Evolutionary conservation across 2,797 vertebrate genomes (phyloP), one percentile per base, ranked within the genome.

Genomic region (Cossypha caffra): DNA sequence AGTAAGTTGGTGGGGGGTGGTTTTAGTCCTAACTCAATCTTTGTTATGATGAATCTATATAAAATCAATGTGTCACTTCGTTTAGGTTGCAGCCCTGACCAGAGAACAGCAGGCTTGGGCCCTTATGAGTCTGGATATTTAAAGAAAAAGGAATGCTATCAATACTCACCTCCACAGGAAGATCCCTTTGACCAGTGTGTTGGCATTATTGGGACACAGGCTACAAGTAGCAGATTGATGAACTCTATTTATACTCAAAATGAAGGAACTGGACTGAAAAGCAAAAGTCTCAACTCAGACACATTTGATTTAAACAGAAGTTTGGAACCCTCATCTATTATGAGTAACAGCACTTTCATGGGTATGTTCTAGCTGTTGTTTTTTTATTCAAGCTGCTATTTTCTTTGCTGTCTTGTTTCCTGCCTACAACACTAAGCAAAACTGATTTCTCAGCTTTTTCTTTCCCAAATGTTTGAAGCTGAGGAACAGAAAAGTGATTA

Each of bases 321-420:
- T 83, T 97, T 96, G 9, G 98, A 99, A 47, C 92, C 96, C 29
- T 89, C 95, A 9, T 81, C 97, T 5, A 7, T 97, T 52, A 58
- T 59, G 9, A 66, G 47, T 58, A 98, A 78, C 79, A 98, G 95
- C 94, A 98, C 98, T 78, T 99, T 99, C 96, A 98, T 99, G 98
- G 99, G 99, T 99, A 98, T 48, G 99, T 97, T 95, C 59, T 61
- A 77, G 24, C 26, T 58, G 1, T 28, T 84, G 19, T 3, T 35
- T 88, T 52, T 94, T 86, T 63, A 8, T 67, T 89, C 23, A 42
- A 19, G 31, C 45, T 92, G 9, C n/a, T 7, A 0, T 13, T 80
- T 33, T 62, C 33, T 21, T 82, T 72, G 10, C 37, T 92, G 19
- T 87, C 42, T 58, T 0, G 0, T 54, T 89, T 66, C 38, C 28